Base-by-base conservation (phyloP, 2,888 invertebrate species). In the Troglohyphantes excavatus region DNA sequence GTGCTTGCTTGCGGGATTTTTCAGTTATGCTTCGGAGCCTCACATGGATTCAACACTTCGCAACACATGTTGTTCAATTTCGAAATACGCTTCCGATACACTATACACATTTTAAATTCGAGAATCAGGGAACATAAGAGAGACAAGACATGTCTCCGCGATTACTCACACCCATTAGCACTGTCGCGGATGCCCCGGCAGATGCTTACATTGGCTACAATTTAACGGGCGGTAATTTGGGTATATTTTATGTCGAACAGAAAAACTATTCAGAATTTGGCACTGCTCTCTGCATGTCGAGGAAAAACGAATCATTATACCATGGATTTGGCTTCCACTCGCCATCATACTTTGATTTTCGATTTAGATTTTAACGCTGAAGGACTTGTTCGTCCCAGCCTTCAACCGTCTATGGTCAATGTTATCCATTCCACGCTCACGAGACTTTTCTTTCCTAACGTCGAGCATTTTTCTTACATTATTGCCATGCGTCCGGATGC, bases 271-370 rank as follows among this genome's bases (percentile, higher is more conserved):
- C 23, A 27, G 29, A 68, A n/a, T 68, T 68, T 27, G 9, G n/a
- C 17, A 68, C 13, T 27, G 61, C 11, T 19, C 21, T 29, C n/a
- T 2, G 70, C 29, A 39, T 5, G 29, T n/a, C 11, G 2, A 3
- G 19, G 27, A 11, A 2, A 9, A 33, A 70, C 33, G 2, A 5
- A 27, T 39, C 17, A 2, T 19, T n/a, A n/a, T n/a, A n/a, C n/a
- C 19, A 39, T 70, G 70, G 70, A 70, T 70, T 39, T 70, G n/a
- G 29, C 70, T 3, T 70, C 70, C 19, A 9, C 33, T 6, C 39
- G 17, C 9, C 39, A 39, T 11, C 70, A 70, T 19, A 3, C 39
- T 7, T 17, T 39, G n/a, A 9, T 70, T 11, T 70, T 70, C 21
- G 70, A 70, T 33, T 70, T 43, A 11, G 70, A 70, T 70, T 70